Evolutionary conservation across 1,140 invertebrate species (phyloP), one percentile per base, ranked within the genome.

Genomic region (Pachypsylla venusta): DNA sequence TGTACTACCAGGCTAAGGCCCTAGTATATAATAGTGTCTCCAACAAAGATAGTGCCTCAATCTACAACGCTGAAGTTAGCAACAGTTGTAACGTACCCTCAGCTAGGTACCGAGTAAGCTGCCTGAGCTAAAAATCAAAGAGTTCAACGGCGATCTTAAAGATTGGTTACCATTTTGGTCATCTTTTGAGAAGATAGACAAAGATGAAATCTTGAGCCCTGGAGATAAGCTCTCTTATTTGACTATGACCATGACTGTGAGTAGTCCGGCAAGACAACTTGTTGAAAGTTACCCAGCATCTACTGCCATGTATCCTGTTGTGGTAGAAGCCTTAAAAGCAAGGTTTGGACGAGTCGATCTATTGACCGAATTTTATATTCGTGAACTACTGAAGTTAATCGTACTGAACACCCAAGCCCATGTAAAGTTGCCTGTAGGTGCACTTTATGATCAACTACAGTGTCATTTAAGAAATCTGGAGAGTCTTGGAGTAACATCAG

Each of bases 291-390:
- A 35, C 16, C 30, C 30, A 12, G 30, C 30, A 35, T 35, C 42
- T 48, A n/a, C n/a, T n/a, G n/a, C 4, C 22, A 48, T 48, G 42
- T 48, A 48, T 48, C 4, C 42, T 3, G 16, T 5, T 5, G 42
- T 48, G 22, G 4, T 48, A 10, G 42, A 5, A 48, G 42, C 42
- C 4, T n/a, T 48, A 22, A 48, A 48, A 19, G 5, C 42, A 5
- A 48, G 42, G 42, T 48, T 5, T 48, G 42, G 42, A n/a, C 4
- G 42, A 5, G 3, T 22, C 5, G 42, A 48, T n/a, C 16, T 48
- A 48, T n/a, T 48, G 3, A 48, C 42, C 16, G 42, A 48, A 22
- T 48, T 48, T n/a, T 48, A 48, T 22, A 48, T 48, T 48, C 16
- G 42, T 19, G 42, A 48, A 22, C 42, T 48, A 4, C 22, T 48